These are phyloP conservation scores for Brachyptera risi DNA, from an alignment of 2,888 invertebrate genomes.

Conservation along the genomic window DNA sequence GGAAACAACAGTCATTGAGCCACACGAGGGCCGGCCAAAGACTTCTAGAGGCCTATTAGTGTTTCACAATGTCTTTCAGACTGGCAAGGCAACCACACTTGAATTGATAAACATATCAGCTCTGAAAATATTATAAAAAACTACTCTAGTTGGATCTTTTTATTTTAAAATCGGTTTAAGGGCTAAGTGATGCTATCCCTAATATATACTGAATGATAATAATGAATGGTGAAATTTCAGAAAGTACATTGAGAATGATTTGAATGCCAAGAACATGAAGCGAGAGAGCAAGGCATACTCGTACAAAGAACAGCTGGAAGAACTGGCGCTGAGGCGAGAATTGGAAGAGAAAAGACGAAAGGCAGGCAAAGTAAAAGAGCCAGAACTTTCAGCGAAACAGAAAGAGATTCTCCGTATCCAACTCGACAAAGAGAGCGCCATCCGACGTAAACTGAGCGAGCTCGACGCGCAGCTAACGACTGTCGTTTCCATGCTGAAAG, in stretches of 20 bases:
- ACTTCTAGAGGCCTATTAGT: no score
- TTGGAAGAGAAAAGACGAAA: constrained; percentile 81
- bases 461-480: constrained; percentile 38
- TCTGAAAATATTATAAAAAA: no score
- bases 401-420: constrained; percentile 86
- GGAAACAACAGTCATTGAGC: no score
- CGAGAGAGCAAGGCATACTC: constrained; percentile 96
- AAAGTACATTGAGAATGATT: constrained; percentile 47
- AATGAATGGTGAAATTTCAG: no score
- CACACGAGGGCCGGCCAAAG: no score
- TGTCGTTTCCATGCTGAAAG: constrained; percentile 31
- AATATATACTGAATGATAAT: no score
- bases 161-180: no score
- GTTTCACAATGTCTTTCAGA: no score
- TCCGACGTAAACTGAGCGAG: constrained; percentile 63
- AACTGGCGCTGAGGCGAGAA: constrained; percentile 86
- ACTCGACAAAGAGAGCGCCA: constrained; percentile 75
- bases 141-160: no score
- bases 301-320: constrained; percentile 94
- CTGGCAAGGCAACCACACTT: no score
- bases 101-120: no score
- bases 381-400: constrained; percentile 79
- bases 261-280: constrained; percentile 71
- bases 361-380: constrained; percentile 72
- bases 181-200: no score